Percentiles rank a stretch among this genome's conserved stretches.
Evolutionary conservation across 2,797 vertebrate genomes (phyloP).

Genomic region (Amniataba percoides): DNA sequence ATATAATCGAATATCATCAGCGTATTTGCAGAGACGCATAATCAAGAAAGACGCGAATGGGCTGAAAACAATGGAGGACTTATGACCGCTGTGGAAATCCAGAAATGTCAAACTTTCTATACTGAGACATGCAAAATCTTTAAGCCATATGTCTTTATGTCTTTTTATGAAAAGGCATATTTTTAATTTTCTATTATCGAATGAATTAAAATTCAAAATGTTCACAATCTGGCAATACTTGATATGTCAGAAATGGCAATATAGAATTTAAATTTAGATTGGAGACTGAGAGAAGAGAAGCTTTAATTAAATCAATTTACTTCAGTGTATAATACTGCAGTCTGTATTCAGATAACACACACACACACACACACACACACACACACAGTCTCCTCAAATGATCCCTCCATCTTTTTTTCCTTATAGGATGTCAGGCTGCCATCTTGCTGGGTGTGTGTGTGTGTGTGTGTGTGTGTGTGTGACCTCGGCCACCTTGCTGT

Average conservation of each 20-base stretch:
- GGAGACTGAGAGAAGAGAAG: constrained; percentile 10
- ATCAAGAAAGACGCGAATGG: too few relatives aligned
- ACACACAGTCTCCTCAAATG: constrained; percentile 44
- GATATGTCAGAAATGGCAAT: not conserved
- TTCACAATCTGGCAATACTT: not conserved
- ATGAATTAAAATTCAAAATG: too few relatives aligned
- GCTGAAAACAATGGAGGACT: not conserved
- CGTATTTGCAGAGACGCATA: too few relatives aligned
- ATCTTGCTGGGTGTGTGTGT: constrained; percentile 3
- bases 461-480: constrained; percentile 50
- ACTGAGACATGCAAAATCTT: too few relatives aligned
- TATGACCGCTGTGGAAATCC: not conserved
- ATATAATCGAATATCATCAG: too few relatives aligned
- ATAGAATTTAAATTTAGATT: not conserved
- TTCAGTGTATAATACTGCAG: constrained; percentile 18
- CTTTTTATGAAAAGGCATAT: too few relatives aligned
- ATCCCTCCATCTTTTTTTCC: constrained; percentile 44
- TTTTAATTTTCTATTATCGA: too few relatives aligned
- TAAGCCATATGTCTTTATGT: too few relatives aligned
- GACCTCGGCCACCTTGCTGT: constrained; percentile 83
- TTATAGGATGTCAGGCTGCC: constrained; percentile 33
- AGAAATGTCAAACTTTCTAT: too few relatives aligned
- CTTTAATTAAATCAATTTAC: constrained; percentile 18
- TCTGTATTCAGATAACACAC: constrained; percentile 6
- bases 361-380: constrained; percentile 11